Conservation (phyloP, 2,113 vertebrate species). For the human region GRCh38 chr3:151558501-151559000, state of each 20-base stretch:
- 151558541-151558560: too few species aligned
- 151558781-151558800: background rate
- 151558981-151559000: background rate
- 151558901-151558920: background rate
- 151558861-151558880: background rate
- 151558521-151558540: background rate
- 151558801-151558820: background rate
- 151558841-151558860: background rate
- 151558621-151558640: too few species aligned
- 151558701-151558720: background rate
- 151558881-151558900: background rate
- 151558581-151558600: too few species aligned
- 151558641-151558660: background rate
- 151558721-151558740: background rate
- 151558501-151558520: background rate
- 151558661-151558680: slow-evolving; percentile 14
- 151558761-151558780: background rate
- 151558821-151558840: background rate
- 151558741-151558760: background rate
- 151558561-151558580: too few species aligned
- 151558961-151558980: background rate
- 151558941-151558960: background rate
- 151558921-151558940: background rate
- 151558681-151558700: background rate
- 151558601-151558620: too few species aligned